Percentiles rank a stretch among this genome's conserved stretches.
Evolutionary conservation across 1,140 invertebrate genomes (phyloP).

Genomic region (Drosophila setifemur): DNA sequence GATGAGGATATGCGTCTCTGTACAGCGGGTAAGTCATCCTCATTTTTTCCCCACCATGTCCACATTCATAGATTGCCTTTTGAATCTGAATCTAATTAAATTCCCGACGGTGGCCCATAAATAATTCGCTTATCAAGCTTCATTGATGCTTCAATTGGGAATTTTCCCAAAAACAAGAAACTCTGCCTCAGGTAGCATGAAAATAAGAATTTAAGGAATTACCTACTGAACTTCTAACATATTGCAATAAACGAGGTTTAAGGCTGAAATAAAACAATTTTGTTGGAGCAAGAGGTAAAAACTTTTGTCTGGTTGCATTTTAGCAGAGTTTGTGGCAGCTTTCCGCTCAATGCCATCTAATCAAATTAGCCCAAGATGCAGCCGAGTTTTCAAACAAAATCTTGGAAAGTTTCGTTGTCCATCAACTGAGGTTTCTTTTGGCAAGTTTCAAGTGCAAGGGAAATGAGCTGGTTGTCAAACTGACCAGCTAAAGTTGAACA

Average conservation of each 20-base stretch:
- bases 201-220: constrained; percentile 24
- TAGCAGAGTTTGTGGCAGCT: constrained; percentile 25
- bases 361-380: constrained; percentile 55
- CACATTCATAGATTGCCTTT: background rate
- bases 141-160: background rate
- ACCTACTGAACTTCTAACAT: constrained; percentile 8
- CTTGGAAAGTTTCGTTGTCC: constrained; percentile 49
- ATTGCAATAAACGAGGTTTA: constrained; percentile 24
- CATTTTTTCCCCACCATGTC: background rate
- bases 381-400: constrained; percentile 33
- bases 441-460: constrained; percentile 20
- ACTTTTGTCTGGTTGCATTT: constrained; percentile 47
- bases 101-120: constrained; percentile 7
- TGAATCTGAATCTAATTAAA: constrained; percentile 30
- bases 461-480: constrained; percentile 27
- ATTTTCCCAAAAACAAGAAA: background rate
- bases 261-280: too few species aligned
- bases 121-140: constrained; percentile 22
- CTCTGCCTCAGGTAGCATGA: background rate
- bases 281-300: background rate
- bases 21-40: constrained; percentile 92
- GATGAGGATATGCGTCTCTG: constrained; percentile 95
- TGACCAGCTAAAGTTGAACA: constrained; percentile 4
- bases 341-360: constrained; percentile 39
- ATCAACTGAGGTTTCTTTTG: constrained; percentile 22